Evolutionary conservation across 2,888 invertebrate species (phyloP).

Genomic region (Thecophora atra): DNA sequence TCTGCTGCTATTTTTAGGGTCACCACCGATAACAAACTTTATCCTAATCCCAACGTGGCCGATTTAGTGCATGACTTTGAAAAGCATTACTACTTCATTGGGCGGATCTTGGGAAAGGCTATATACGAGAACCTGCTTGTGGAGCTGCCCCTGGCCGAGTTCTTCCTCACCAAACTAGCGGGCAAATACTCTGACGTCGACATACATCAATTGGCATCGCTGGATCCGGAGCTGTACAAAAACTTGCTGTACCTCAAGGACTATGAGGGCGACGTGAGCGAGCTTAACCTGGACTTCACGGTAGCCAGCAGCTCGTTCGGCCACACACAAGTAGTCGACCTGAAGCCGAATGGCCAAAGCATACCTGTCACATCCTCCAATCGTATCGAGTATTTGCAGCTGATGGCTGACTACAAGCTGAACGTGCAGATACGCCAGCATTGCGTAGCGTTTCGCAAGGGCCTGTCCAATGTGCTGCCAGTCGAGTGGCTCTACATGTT

Average conservation of each 20-base stretch:
- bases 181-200: conserved; percentile 79
- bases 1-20: conserved; percentile 64
- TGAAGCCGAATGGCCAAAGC: conserved; percentile 89
- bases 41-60: conserved; percentile 94
- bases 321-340: conserved; percentile 86
- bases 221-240: conserved; percentile 87
- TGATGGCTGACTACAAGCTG: conserved; percentile 94
- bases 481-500: conserved; percentile 96
- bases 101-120: conserved; percentile 93
- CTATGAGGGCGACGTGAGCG: conserved; percentile 85
- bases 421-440: conserved; percentile 90
- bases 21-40: conserved; percentile 91
- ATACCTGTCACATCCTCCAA: conserved; percentile 92
- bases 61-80: conserved; percentile 85
- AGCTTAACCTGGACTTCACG: conserved; percentile 92
- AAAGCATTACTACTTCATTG: conserved; percentile 94
- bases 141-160: conserved; percentile 94
- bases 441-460: conserved; percentile 87
- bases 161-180: conserved; percentile 89
- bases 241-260: conserved; percentile 89
- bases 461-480: conserved; percentile 89
- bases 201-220: conserved; percentile 90
- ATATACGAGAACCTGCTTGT: conserved; percentile 94
- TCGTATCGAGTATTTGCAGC: conserved; percentile 94
- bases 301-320: conserved; percentile 90